Conservation (phyloP, 2,797 vertebrate genomes). For the Lithobates pipiens region DNA sequence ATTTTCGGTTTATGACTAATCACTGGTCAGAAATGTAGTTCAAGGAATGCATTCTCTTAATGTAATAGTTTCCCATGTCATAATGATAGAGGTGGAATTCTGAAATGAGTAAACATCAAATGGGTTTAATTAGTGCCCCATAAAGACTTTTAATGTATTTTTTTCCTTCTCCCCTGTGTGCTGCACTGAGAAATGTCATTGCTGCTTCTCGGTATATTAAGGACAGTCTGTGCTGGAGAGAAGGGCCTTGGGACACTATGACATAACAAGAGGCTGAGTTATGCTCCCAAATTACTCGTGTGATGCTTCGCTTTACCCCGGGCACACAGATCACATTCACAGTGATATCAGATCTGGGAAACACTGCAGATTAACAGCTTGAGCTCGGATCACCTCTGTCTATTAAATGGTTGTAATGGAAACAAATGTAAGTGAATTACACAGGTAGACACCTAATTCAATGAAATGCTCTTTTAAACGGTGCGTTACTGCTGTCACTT, state of each 20-base stretch:
- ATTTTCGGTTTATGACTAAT: not conserved
- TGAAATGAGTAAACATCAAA: slow-evolving; percentile 9
- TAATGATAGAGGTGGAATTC: not conserved
- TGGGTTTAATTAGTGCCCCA: not conserved
- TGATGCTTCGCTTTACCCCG: not conserved
- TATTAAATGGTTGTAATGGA: not conserved
- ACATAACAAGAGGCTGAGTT: slow-evolving; percentile 5
- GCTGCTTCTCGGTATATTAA: not conserved
- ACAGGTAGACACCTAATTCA: not conserved
- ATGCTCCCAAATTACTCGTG: not conserved
- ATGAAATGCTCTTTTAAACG: not conserved
- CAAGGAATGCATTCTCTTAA: too few species aligned
- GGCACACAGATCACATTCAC: not conserved
- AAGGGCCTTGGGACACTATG: not conserved
- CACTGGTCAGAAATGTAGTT: slow-evolving; percentile 2
- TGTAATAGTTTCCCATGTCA: not conserved
- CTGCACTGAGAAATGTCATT: not conserved
- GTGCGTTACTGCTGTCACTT: not conserved
- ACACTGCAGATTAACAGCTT: slow-evolving; percentile 16
- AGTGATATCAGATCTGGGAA: slow-evolving; percentile 20
- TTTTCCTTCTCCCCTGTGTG: not conserved
- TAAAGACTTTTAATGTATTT: not conserved
- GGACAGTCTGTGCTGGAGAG: not conserved
- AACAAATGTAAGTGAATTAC: slow-evolving; percentile 16
- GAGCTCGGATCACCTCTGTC: slow-evolving; percentile 21